Conservation (phyloP, 2,888 invertebrate genomes). For the Leucophora obtusa region DNA sequence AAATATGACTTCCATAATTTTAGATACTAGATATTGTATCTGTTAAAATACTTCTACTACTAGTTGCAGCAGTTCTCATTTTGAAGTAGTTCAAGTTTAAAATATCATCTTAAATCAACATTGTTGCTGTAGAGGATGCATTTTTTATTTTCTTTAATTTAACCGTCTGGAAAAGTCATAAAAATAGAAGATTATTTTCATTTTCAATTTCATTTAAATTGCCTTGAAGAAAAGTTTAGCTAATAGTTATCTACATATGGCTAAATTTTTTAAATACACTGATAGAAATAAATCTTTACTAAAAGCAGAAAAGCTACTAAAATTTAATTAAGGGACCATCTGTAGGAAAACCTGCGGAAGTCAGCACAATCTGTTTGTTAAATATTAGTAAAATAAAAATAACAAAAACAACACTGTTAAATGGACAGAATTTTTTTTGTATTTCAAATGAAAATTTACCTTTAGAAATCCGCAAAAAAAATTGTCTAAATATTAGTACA, state of each 20-base stretch:
- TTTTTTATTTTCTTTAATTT: constrained; percentile 38
- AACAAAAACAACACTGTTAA: too few relatives aligned
- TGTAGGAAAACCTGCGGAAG: too few relatives aligned
- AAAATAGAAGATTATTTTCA: constrained; percentile 43
- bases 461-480: too few relatives aligned
- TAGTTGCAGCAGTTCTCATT: constrained; percentile 20
- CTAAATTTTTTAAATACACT: too few relatives aligned
- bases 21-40: neutral
- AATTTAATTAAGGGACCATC: too few relatives aligned
- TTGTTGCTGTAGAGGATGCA: constrained; percentile 21
- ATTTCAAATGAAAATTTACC: too few relatives aligned
- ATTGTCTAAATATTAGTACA: too few relatives aligned
- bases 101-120: constrained; percentile 31
- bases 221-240: constrained; percentile 53
- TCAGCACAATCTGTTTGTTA: too few relatives aligned
- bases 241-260: constrained; percentile 3
- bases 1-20: constrained; percentile 35
- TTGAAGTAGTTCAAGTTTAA: constrained; percentile 62
- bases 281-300: too few relatives aligned
- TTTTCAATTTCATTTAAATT: constrained; percentile 51
- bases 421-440: too few relatives aligned
- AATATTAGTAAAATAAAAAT: too few relatives aligned
- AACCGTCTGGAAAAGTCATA: constrained; percentile 50
- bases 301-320: too few relatives aligned
- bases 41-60: constrained; percentile 10